phyloP scores from a whole-genome alignment of 1,140 invertebrate genomes.

The Eufriesea mexicana region DNA sequence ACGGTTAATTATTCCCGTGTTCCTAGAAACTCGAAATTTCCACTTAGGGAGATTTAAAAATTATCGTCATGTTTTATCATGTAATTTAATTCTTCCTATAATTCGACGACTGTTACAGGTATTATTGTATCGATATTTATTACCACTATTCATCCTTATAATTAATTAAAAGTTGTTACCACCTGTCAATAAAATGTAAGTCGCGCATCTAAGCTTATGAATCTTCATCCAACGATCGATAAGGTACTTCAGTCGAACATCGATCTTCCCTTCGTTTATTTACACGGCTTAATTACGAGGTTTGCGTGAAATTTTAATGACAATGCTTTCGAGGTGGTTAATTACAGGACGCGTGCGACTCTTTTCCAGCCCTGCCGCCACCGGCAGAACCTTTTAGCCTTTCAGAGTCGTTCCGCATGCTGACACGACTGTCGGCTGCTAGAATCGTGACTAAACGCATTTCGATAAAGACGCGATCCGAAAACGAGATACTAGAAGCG shows the following conservation, averaged over 20 bases:
- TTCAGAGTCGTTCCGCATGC: not conserved
- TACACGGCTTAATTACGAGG: not conserved
- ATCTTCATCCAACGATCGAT: not conserved
- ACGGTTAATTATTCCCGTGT: too few species aligned
- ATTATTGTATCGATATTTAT: too few species aligned
- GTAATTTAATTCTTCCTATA: too few species aligned
- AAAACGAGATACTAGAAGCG: slow-evolving; percentile 43
- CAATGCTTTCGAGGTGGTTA: slow-evolving; percentile 17
- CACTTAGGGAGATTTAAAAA: too few species aligned
- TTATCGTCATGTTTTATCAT: too few species aligned
- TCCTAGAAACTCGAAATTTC: too few species aligned
- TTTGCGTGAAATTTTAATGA: not conserved
- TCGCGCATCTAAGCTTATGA: not conserved
- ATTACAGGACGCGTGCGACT: slow-evolving; percentile 26
- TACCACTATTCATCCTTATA: too few species aligned
- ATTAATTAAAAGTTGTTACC: too few species aligned
- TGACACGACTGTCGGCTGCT: slow-evolving; percentile 17
- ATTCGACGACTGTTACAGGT: too few species aligned
- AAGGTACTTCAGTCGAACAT: too few species aligned
- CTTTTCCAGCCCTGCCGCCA: not conserved
- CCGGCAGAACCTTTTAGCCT: slow-evolving; percentile 10
- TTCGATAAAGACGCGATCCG: slow-evolving; percentile 50
- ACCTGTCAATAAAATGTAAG: too few species aligned
- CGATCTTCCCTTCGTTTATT: not conserved
- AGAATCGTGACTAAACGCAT: slow-evolving; percentile 60